These are phyloP conservation scores for Limnothrissa miodon DNA, from an alignment of 2,113 vertebrate genomes.

Conservation along the genomic window DNA sequence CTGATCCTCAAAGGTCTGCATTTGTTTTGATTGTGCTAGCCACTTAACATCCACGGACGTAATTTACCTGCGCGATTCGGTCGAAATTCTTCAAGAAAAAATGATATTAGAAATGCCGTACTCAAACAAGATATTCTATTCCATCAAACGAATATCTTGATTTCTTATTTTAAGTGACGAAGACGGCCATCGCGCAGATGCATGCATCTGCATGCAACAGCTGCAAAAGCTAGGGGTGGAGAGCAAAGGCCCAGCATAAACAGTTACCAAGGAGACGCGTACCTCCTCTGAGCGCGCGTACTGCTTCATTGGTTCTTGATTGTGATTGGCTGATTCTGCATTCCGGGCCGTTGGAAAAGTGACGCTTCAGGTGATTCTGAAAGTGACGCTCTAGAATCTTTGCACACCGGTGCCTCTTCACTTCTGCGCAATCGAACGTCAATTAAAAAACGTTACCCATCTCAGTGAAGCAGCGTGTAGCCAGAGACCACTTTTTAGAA, in stretches of 20 bases:
- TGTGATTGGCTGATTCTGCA: too few relatives aligned
- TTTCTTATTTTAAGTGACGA: not conserved
- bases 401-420: too few relatives aligned
- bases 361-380: too few relatives aligned
- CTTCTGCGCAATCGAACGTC: too few relatives aligned
- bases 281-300: not conserved
- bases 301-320: too few relatives aligned
- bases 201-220: not conserved
- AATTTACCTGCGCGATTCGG: not conserved
- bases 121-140: not conserved
- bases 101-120: not conserved
- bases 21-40: not conserved
- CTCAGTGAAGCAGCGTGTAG: too few relatives aligned
- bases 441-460: too few relatives aligned
- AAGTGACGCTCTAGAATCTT: too few relatives aligned
- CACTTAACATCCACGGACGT: not conserved
- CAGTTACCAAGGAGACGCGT: not conserved
- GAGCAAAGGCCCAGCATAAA: not conserved
- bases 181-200: not conserved
- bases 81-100: not conserved
- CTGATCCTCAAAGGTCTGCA: not conserved
- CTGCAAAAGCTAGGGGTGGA: not conserved
- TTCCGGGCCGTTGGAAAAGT: too few relatives aligned
- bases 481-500: not conserved
- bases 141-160: not conserved